Percentiles rank a stretch among this genome's conserved stretches.
phyloP scores from a whole-genome alignment of 2,888 invertebrate species.

The Acleris holmiana region DNA sequence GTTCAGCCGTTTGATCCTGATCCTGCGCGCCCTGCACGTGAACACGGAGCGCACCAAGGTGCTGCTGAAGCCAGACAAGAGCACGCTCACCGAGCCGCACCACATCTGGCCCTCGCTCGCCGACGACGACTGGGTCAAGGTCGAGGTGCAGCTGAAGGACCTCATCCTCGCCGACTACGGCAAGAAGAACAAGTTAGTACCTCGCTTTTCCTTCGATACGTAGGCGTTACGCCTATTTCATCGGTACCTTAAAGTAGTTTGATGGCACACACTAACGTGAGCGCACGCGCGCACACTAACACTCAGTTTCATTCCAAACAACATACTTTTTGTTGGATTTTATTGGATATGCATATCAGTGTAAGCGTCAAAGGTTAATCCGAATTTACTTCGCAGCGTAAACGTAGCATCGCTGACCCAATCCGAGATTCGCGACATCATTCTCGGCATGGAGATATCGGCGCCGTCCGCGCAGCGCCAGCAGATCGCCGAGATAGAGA shows the following conservation, averaged over 20 bases:
- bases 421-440: constrained; percentile 99
- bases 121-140: constrained; percentile 99
- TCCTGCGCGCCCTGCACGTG: constrained; percentile 97
- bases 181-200: constrained; percentile 97
- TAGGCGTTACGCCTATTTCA: too few species aligned
- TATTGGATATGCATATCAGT: too few species aligned
- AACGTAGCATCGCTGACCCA: constrained; percentile 99
- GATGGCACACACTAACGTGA: too few species aligned
- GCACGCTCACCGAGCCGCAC: constrained; percentile 99
- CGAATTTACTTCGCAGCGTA: constrained; percentile 84
- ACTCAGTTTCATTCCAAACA: too few species aligned
- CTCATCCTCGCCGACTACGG: constrained; percentile 99
- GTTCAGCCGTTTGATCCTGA: constrained; percentile 98
- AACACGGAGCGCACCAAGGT: constrained; percentile 99
- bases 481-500: constrained; percentile 99
- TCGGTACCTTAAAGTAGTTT: too few species aligned
- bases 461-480: constrained; percentile 99
- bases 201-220: neutral
- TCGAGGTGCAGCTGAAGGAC: constrained; percentile 99
- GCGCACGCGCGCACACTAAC: too few species aligned
- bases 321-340: too few species aligned
- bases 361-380: neutral
- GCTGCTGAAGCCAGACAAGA: constrained; percentile 99
- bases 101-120: constrained; percentile 99
- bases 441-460: constrained; percentile 99